Percentiles rank a stretch among this genome's conserved stretches.
Evolutionary conservation across 92 coral and sea anemone genomes (phyloP).

Genomic region (Paragorgia papillata): DNA sequence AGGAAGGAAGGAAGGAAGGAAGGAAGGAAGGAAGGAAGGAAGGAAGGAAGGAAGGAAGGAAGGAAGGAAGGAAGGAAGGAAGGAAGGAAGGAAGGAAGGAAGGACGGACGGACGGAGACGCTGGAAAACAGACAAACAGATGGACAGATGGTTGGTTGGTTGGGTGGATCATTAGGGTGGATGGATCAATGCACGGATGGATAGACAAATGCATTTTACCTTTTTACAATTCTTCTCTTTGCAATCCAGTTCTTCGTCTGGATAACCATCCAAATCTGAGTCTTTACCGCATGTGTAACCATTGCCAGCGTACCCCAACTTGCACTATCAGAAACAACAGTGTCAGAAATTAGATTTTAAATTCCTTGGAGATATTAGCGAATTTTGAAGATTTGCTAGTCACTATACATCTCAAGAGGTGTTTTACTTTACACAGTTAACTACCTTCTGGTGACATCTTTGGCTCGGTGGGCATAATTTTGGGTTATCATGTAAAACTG

Average conservation of each 20-base stretch:
- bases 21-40: too few species aligned
- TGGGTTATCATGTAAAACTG: neutral
- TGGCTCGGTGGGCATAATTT: neutral
- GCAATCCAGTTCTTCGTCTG: slow-evolving; percentile 68
- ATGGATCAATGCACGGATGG: neutral
- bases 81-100: too few species aligned
- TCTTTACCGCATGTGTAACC: slow-evolving; percentile 74
- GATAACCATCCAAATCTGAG: slow-evolving; percentile 84
- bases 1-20: too few species aligned
- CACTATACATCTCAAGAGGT: neutral
- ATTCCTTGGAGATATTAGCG: neutral
- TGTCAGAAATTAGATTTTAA: neutral
- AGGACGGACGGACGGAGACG: too few species aligned
- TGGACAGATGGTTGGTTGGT: too few species aligned
- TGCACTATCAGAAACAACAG: slow-evolving; percentile 59
- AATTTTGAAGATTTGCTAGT: neutral
- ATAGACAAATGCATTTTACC: slow-evolving; percentile 43
- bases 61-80: too few species aligned
- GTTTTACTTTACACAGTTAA: too few species aligned
- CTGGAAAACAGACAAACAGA: too few species aligned
- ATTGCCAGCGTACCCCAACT: slow-evolving; percentile 81
- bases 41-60: too few species aligned
- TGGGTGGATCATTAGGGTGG: too few species aligned
- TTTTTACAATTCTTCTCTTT: slow-evolving; percentile 65
- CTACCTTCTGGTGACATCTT: neutral